Base-by-base conservation (phyloP, 2,888 invertebrate genomes). In the Mactromeris polynyma region DNA sequence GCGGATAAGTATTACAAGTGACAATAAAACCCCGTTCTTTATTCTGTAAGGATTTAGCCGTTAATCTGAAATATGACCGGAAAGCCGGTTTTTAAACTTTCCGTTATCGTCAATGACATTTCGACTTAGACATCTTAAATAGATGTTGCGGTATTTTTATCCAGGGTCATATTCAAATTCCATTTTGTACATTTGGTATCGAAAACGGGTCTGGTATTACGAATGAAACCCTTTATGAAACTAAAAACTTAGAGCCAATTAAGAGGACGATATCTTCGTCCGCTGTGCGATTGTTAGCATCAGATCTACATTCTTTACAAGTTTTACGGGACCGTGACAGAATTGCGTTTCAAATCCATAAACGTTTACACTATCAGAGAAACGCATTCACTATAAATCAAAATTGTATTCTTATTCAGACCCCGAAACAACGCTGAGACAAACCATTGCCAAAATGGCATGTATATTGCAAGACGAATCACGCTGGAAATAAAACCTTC, bases 41-140 rank as follows among this genome's bases (percentile, higher is more conserved):
- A 80, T 85, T 33, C 36, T 64, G 79, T 31, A 26, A n/a, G 40
- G 54, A 9, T 58, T 78, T 85, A 64, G 58, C 85, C 51, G 80
- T 26, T 80, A 38, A 38, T 80, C 42, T 80, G 85, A 85, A 80
- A 85, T 85, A 64, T 64, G 85, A 80, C 80, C 83, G 73, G 73
- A 73, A 33, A 73, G 73, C 31, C 38, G 54, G 77, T 36, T 51
- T 84, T 78, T 33, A 84, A 54, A 84, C 46, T 36, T 73, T 77
- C 78, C 78, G 83, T 83, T 83, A 83, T 83, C 73, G 7, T 36
- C 33, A 46, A 73, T 83, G 46, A 36, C 77, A 77, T 19, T 36
- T 33, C n/a, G 26, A 26, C 58, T 64, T 64, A 64, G 26, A n/a
- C 26, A 26, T 64, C 26, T 64, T 11, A 26, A 64, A 9, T 26